Conservation (phyloP, 2,888 invertebrate genomes). For the Spilosoma lubricipeda region DNA sequence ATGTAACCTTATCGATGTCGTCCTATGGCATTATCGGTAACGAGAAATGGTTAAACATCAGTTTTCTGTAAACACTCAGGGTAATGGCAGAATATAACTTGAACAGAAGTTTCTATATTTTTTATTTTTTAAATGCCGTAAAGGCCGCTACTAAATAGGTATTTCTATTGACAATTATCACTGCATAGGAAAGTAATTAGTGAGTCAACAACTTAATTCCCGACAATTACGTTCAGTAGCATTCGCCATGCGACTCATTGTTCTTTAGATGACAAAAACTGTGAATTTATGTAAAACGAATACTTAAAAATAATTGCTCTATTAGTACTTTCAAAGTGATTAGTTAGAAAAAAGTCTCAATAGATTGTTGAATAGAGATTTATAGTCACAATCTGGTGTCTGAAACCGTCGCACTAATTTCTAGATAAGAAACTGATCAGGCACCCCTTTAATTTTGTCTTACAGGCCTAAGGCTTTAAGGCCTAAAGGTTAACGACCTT, state of each 20-base stretch:
- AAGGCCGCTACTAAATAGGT: background rate
- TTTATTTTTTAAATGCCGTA: background rate
- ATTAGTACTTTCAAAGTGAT: background rate
- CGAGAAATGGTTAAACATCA: too few relatives aligned
- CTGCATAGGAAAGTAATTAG: constrained; percentile 9
- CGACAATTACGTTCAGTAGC: background rate
- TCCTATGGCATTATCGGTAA: too few relatives aligned
- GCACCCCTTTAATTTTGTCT: background rate
- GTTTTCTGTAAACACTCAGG: background rate
- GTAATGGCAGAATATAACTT: background rate
- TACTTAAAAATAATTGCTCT: background rate
- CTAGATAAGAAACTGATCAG: background rate
- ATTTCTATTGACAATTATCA: background rate
- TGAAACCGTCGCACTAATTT: background rate
- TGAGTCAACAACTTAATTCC: constrained; percentile 1
- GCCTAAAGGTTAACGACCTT: too few relatives aligned
- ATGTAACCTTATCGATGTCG: too few relatives aligned
- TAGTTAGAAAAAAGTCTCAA: background rate
- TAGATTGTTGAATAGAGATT: background rate
- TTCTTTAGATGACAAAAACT: background rate
- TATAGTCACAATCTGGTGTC: background rate
- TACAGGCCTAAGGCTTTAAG: too few relatives aligned
- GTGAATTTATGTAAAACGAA: background rate
- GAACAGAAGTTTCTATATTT: background rate
- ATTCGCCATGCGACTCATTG: background rate